These are phyloP conservation scores for Aphaenogaster rudis DNA, from an alignment of 1,140 invertebrate species.

Conservation along the genomic window DNA sequence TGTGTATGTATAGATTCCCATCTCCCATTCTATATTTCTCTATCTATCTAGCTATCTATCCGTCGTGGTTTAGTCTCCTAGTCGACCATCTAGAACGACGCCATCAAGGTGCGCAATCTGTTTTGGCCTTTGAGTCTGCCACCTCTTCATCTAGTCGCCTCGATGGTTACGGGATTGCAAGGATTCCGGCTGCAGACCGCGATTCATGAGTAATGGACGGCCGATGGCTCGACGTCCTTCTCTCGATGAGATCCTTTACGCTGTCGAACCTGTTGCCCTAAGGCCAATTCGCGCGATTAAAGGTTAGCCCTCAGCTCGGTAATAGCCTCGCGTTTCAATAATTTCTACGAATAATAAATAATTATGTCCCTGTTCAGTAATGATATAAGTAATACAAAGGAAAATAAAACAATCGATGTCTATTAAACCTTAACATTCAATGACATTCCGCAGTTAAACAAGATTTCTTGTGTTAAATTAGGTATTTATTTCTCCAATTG, in stretches of 20 bases:
- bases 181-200: constrained; percentile 50
- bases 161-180: constrained; percentile 40
- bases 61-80: neutral
- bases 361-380: neutral
- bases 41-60: neutral
- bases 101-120: constrained; percentile 47
- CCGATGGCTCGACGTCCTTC: constrained; percentile 26
- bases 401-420: neutral
- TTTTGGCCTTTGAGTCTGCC: constrained; percentile 51
- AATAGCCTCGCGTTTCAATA: neutral
- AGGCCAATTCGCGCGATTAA: constrained; percentile 20
- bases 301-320: neutral
- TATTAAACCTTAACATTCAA: neutral
- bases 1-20: neutral
- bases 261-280: constrained; percentile 51
- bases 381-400: neutral
- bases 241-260: constrained; percentile 29
- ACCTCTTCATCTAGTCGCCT: constrained; percentile 42
- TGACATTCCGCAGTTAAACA: neutral
- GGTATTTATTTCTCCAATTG: neutral
- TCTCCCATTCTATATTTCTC: neutral
- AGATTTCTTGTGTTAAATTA: neutral
- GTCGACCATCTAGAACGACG: constrained; percentile 19
- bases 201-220: constrained; percentile 62
- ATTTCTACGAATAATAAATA: constrained; percentile 14